A percentile compares a stretch with the other conserved stretches of the same genome.
phyloP scores from a whole-genome alignment of 2,797 vertebrate species.

The Diplodus puntazzo region DNA sequence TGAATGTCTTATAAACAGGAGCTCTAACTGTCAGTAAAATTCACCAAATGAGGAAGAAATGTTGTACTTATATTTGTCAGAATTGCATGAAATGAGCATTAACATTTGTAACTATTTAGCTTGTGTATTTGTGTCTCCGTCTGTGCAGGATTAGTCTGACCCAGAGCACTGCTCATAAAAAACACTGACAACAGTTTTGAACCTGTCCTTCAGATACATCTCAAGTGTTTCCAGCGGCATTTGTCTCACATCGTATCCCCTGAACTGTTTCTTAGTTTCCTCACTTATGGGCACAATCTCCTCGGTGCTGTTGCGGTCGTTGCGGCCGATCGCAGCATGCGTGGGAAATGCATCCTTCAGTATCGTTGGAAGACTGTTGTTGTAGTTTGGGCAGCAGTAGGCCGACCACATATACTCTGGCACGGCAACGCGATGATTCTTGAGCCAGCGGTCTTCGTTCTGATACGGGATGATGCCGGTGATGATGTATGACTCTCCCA shows the following conservation, averaged over 20 bases:
- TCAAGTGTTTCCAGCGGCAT: slow-evolving; percentile 76
- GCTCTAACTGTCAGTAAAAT: no score
- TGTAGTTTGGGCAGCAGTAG: slow-evolving; percentile 82
- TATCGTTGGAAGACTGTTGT: slow-evolving; percentile 61
- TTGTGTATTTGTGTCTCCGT: background rate
- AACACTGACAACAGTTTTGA: slow-evolving; percentile 59
- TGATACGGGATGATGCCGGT: slow-evolving; percentile 81
- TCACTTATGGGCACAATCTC: slow-evolving; percentile 78
- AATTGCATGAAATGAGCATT: no score
- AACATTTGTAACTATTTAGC: no score
- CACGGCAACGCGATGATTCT: slow-evolving; percentile 75
- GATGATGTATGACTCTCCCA: slow-evolving; percentile 74
- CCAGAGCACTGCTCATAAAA: slow-evolving; percentile 76
- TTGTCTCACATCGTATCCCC: slow-evolving; percentile 75
- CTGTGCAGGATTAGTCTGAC: slow-evolving; percentile 21
- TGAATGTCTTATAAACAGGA: no score
- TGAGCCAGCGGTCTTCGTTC: slow-evolving; percentile 72
- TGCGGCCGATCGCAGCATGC: slow-evolving; percentile 80
- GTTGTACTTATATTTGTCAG: no score
- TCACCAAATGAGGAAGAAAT: no score
- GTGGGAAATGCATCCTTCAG: slow-evolving; percentile 70
- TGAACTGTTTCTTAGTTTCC: slow-evolving; percentile 29
- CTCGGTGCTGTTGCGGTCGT: slow-evolving; percentile 80
- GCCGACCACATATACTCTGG: slow-evolving; percentile 84
- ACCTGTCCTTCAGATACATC: slow-evolving; percentile 71